These are phyloP conservation scores for Ormyrus labotus DNA, from an alignment of 2,888 invertebrate genomes.

Conservation along the genomic window DNA sequence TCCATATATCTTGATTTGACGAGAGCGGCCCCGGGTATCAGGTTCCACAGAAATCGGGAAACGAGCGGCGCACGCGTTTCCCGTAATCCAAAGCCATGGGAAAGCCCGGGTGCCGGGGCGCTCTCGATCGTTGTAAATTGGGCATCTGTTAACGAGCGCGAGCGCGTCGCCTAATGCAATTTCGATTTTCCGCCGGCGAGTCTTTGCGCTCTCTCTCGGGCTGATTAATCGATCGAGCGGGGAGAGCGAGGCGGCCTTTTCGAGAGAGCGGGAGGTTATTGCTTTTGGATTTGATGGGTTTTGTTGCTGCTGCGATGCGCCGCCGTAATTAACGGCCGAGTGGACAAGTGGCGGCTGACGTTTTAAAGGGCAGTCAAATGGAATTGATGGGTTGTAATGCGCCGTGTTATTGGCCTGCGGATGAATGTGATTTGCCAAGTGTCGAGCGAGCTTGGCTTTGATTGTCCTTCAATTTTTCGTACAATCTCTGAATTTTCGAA, in stretches of 20 bases:
- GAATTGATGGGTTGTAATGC: no score
- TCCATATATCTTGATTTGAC: conserved; percentile 75
- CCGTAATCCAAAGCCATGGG: conserved; percentile 67
- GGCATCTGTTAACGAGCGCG: conserved; percentile 57
- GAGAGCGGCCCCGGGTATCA: conserved; percentile 69
- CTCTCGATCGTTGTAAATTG: not conserved
- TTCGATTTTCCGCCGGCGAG: conserved; percentile 20
- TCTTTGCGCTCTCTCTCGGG: not conserved
- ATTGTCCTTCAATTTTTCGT: no score
- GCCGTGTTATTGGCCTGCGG: no score
- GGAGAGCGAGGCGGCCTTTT: not conserved
- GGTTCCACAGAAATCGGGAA: conserved; percentile 75
- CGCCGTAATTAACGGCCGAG: no score
- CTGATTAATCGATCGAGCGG: conserved; percentile 12
- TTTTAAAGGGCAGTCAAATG: no score
- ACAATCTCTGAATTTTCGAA: no score
- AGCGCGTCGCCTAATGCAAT: conserved; percentile 60
- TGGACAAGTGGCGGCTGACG: no score
- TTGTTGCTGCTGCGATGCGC: not conserved
- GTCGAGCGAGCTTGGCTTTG: no score
- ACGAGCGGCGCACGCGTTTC: conserved; percentile 58
- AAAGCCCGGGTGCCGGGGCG: conserved; percentile 48
- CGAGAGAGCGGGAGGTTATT: not conserved
- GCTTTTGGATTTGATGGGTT: conserved; percentile 9
- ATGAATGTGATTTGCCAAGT: no score